These are phyloP conservation scores for Clarias macrocephalus DNA, from an alignment of 2,113 vertebrate species.

Conservation along the genomic window DNA sequence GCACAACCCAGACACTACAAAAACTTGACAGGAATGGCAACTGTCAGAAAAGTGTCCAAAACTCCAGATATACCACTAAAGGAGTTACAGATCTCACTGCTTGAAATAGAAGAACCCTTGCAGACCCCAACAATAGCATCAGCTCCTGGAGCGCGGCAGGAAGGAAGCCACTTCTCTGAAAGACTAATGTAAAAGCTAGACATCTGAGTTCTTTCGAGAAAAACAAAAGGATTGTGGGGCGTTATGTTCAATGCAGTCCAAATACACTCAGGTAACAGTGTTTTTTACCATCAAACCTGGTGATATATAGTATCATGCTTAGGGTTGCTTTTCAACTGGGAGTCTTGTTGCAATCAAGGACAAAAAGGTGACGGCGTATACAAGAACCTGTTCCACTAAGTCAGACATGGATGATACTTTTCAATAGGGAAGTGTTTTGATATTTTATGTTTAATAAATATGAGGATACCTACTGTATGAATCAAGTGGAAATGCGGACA, in stretches of 20 bases:
- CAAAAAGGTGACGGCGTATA: not conserved
- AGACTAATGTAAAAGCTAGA: not conserved
- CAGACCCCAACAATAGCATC: not conserved
- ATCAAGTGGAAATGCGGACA: not conserved
- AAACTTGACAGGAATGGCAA: not conserved
- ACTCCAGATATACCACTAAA: not conserved
- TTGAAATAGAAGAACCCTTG: not conserved
- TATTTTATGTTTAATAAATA: not conserved
- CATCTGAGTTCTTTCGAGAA: not conserved
- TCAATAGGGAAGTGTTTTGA: not conserved
- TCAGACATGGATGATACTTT: not conserved
- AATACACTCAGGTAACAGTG: not conserved
- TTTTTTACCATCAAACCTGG: not conserved
- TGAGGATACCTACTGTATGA: not conserved
- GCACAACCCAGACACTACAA: slow-evolving; percentile 4
- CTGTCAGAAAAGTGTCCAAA: not conserved
- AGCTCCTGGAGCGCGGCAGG: not conserved
- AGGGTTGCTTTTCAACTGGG: not conserved
- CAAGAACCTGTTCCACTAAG: not conserved
- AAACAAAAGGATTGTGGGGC: not conserved
- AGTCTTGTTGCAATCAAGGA: not conserved
- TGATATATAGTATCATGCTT: not conserved
- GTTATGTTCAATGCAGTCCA: not conserved
- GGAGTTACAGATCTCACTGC: not conserved
- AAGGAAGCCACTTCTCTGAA: not conserved